Evolutionary conservation across 2,113 vertebrate species (phyloP), one percentile per base, ranked within the genome.

Genomic region (Megaleporinus macrocephalus): DNA sequence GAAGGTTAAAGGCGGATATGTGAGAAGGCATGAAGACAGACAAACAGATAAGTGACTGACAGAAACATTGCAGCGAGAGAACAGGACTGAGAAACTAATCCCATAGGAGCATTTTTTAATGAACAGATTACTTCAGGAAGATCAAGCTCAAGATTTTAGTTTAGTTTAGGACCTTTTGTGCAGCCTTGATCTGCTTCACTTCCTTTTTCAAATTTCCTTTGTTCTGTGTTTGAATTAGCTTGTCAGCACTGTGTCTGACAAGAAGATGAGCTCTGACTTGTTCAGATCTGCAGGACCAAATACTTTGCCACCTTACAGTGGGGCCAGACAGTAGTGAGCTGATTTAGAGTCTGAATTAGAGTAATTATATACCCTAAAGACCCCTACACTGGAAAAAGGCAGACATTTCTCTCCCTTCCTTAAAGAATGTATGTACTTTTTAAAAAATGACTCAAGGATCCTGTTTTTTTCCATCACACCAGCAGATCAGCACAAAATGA

Each of bases 251-350:
- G 61, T 55, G 69, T 81, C 70, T 80, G 57, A 66, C 61, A 77
- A 9, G 10, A 41, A 78, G 70, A 79, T 85, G 14, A 83, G 83
- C 78, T 61, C 62, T 59, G 22, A 81, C 87, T 41, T 87, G 86
- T 49, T 84, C 18, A 27, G 74, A 44, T 66, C 36, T 78, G 36
- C 73, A 82, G 77, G 68, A 79, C 68, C 30, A 83, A 72, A 86
- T 86, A 79, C 78, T 27, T 57, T n/a, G 0, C 57, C 18, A 73
- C n/a, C 20, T 12, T 3, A 57, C 76, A 49, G 66, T 80, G 24
- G 70, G 51, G 16, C 11, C 20, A 80, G 29, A 81, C 27, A 77
- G 16, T 66, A 36, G 71, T 16, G 22, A 26, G 53, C 61, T 75
- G 79, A 82, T 80, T 85, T 78, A 71, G 51, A 70, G 49, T 51